Conservation (phyloP, 2,113 vertebrate genomes). For the Aptenodytes patagonicus region DNA sequence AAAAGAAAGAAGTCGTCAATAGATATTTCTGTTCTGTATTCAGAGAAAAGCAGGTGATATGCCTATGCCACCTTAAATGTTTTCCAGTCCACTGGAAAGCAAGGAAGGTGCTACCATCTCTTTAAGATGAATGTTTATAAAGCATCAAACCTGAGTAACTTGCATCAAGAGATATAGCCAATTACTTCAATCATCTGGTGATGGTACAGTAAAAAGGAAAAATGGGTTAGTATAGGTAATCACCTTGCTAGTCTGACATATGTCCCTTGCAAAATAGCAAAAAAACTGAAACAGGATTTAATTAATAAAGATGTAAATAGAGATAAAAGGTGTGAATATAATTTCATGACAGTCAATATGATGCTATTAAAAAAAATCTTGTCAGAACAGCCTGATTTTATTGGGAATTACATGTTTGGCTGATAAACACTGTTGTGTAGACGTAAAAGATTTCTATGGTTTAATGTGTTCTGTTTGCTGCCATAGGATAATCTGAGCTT, state of each 20-base stretch:
- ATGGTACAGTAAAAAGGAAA: neutral
- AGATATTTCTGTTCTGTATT: neutral
- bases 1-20: neutral
- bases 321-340: neutral
- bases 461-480: constrained; percentile 4
- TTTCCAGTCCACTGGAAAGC: neutral
- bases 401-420: neutral
- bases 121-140: neutral
- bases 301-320: neutral
- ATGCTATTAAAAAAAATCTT: neutral
- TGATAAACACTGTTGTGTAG: neutral
- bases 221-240: neutral
- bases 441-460: neutral
- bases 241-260: neutral
- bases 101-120: neutral
- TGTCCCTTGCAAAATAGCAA: neutral
- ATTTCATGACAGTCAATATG: neutral
- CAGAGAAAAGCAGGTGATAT: neutral
- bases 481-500: neutral
- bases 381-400: neutral
- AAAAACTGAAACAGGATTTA: neutral
- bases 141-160: neutral
- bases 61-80: neutral
- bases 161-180: neutral
- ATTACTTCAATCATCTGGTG: neutral